These are phyloP conservation scores for Syngnathus acus DNA, from an alignment of 2,797 vertebrate species.

Conservation along the genomic window DNA sequence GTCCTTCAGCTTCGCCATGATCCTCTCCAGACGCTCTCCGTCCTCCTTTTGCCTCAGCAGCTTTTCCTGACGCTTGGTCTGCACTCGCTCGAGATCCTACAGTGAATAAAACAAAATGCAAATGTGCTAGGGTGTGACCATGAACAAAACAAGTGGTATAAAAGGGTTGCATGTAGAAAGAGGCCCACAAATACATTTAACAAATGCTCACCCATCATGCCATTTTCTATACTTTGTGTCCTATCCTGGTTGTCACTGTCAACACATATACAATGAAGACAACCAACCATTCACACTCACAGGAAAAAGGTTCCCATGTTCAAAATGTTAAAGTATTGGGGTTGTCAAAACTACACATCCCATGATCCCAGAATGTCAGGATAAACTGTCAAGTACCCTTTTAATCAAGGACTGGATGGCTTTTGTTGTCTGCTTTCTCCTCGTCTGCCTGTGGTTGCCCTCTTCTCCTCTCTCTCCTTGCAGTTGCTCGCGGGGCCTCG, in stretches of 20 bases:
- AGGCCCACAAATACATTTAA: too few relatives aligned
- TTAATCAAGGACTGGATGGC: conserved; percentile 76
- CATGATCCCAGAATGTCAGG: background rate
- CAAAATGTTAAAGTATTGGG: background rate
- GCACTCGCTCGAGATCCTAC: conserved; percentile 80
- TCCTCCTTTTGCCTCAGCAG: conserved; percentile 70
- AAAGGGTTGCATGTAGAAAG: too few relatives aligned
- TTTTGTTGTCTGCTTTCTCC: conserved; percentile 59
- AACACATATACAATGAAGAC: too few relatives aligned
- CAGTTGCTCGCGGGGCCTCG: conserved; percentile 67
- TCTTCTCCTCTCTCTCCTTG: conserved; percentile 72
- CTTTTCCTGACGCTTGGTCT: conserved; percentile 71
- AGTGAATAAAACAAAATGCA: conserved; percentile 3
- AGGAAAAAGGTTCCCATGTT: background rate
- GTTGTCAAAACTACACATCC: background rate
- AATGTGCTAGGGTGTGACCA: background rate
- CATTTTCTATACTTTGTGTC: too few relatives aligned
- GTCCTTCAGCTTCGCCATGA: conserved; percentile 73
- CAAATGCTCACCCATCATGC: too few relatives aligned
- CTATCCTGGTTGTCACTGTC: too few relatives aligned
- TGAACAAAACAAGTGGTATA: too few relatives aligned
- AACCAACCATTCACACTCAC: too few relatives aligned
- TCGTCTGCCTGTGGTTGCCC: conserved; percentile 57
- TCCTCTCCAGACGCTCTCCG: conserved; percentile 68
- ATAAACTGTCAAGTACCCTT: conserved; percentile 57